A percentile compares a stretch with the other conserved stretches of the same genome.
Evolutionary conservation across 2,888 invertebrate species (phyloP).

Genomic region (Pomacea canaliculata): DNA sequence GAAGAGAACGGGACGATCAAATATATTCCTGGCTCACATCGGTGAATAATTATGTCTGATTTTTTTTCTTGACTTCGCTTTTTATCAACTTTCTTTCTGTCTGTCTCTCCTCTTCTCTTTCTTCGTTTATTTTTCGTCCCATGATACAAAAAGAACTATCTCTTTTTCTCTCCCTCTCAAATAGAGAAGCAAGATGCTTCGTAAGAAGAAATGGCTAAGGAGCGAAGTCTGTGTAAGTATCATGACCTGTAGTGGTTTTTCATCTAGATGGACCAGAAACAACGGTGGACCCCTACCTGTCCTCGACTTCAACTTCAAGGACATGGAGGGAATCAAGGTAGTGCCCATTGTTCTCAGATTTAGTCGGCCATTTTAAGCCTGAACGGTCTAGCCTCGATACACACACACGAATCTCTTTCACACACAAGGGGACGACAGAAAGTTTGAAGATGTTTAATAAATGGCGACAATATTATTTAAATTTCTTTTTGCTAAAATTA

Average conservation of each 20-base stretch:
- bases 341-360: not conserved
- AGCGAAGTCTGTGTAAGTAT: too few relatives aligned
- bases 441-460: not conserved
- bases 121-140: not conserved
- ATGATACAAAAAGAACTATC: too few relatives aligned
- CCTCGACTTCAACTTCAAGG: slow-evolving; percentile 63
- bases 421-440: not conserved
- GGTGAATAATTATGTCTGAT: slow-evolving; percentile 32
- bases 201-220: too few relatives aligned
- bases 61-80: slow-evolving; percentile 4
- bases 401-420: too few relatives aligned
- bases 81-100: not conserved
- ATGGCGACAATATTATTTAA: too few relatives aligned
- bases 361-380: not conserved
- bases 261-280: slow-evolving; percentile 58
- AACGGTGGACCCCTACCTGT: slow-evolving; percentile 64
- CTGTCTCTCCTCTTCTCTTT: not conserved
- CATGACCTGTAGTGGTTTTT: too few relatives aligned
- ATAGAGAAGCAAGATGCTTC: too few relatives aligned
- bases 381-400: not conserved
- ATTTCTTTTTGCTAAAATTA: too few relatives aligned
- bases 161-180: too few relatives aligned
- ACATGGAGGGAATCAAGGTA: slow-evolving; percentile 65
- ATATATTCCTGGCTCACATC: slow-evolving; percentile 64
- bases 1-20: slow-evolving; percentile 61